Base-by-base conservation (phyloP, 2,888 invertebrate genomes). In the Plebejus melissa region DNA sequence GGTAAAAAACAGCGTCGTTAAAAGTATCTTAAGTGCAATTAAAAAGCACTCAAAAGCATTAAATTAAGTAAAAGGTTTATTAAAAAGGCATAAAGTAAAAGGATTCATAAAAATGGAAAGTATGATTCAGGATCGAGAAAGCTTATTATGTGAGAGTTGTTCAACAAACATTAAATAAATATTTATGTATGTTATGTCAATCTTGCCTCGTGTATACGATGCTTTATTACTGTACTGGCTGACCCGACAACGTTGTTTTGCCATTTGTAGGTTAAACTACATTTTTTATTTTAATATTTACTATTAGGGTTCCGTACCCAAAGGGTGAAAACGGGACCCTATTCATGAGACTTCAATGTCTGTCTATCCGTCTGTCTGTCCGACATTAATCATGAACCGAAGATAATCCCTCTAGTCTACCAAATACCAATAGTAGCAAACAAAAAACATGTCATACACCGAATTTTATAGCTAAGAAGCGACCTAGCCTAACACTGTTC, bases 101-200 rank as follows among this genome's bases (percentile, higher is more conserved):
- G 41, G 41, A 71, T 71, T 41, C 28, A 60, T 60, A 60, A 70
- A 71, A 71, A 46, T 71, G 71, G 46, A 71, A 71, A 71, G 71
- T 41, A 46, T 46, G 71, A 71, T 22, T 38, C 71, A 41, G 71
- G 71, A 71, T 46, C 65, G 65, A 5, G 65, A 65, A 65, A 36
- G 65, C 65, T 65, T 65, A 60, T 28, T 60, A 32, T 65, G 65
- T 32, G 65, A 65, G 32, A 65, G 65, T 36, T 36, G 32, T 13
- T 65, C 65, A 36, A 65, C 65, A 65, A 28, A 60, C 32, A 65
- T 65, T 32, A 36, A 65, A 65, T 65, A 65, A 65, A 65, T 65
- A 65, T 65, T 65, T 65, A 65, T 65, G 65, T 32, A 36, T 22
- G 22, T 65, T 65, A 65, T 36, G 65, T 65, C 65, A 65, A 60